Evolutionary conservation across 92 coral and sea anemone genomes (phyloP).

Genomic region (Galaxea fascicularis): DNA sequence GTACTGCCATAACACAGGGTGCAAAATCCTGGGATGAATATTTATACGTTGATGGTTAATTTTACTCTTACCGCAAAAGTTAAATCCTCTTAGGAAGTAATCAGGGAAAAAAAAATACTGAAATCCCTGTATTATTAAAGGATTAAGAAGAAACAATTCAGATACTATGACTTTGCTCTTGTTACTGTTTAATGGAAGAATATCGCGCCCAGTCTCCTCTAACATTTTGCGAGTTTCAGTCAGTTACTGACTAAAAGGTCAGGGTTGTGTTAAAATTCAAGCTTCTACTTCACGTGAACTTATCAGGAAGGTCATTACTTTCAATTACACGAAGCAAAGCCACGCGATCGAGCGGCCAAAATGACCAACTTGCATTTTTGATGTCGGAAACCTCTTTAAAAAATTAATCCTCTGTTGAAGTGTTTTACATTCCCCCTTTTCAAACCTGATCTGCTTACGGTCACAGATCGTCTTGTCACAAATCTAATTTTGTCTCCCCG

Average conservation of each 20-base stretch:
- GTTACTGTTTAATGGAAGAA: too few species aligned
- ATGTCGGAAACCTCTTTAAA: conserved; percentile 20
- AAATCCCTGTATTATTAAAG: too few species aligned
- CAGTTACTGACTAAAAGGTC: too few species aligned
- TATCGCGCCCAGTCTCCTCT: too few species aligned
- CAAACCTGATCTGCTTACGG: conserved; percentile 32
- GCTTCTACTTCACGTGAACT: too few species aligned
- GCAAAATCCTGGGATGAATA: too few species aligned
- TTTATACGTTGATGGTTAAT: background rate
- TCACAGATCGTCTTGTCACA: background rate
- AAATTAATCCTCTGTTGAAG: conserved; percentile 29
- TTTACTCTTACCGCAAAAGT: background rate
- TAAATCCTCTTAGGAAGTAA: background rate
- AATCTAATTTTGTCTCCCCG: conserved; percentile 6
- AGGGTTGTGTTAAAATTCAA: too few species aligned
- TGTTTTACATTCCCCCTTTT: background rate
- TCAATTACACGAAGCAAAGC: background rate
- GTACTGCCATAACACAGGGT: too few species aligned
- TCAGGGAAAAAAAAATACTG: too few species aligned
- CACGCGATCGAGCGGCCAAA: background rate
- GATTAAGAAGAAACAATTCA: too few species aligned
- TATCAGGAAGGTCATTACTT: background rate
- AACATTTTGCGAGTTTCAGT: too few species aligned
- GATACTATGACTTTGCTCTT: too few species aligned
- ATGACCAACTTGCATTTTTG: conserved; percentile 8